Percentiles rank a stretch among this genome's conserved stretches.
These are phyloP conservation scores for Leucoraja erinaceus DNA, from an alignment of 2,113 vertebrate species.

Conservation along the genomic window DNA sequence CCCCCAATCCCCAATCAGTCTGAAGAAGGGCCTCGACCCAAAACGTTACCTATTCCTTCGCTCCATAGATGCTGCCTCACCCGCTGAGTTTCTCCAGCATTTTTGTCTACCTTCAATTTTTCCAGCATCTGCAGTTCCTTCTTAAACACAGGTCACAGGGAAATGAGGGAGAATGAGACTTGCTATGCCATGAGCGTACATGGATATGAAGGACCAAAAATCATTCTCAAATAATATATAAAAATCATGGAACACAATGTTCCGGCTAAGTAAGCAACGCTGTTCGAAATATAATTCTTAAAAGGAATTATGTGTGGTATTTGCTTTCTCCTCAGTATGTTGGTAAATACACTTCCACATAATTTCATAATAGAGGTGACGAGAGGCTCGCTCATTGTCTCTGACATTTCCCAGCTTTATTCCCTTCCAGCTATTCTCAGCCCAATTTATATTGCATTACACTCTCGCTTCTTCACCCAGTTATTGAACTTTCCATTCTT, in stretches of 20 bases:
- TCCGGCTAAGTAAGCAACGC: background rate
- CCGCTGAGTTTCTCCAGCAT: too few species aligned
- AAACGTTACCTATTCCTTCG: too few species aligned
- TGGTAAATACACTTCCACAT: background rate
- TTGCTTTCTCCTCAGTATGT: background rate
- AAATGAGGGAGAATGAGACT: too few species aligned
- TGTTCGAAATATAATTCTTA: background rate
- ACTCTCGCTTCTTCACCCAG: background rate
- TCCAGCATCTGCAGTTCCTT: too few species aligned
- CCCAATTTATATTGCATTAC: background rate
- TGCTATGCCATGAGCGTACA: too few species aligned
- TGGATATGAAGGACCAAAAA: too few species aligned
- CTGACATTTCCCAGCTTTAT: background rate
- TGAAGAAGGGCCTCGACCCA: too few species aligned
- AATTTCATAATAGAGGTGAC: background rate
- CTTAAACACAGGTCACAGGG: too few species aligned
- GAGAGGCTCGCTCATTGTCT: background rate
- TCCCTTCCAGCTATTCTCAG: background rate
- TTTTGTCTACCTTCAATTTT: too few species aligned
- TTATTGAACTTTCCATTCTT: background rate
- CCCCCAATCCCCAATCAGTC: too few species aligned
- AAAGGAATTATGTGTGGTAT: background rate
- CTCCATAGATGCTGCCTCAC: too few species aligned
- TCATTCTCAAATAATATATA: too few species aligned
- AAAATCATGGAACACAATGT: background rate